Conservation (phyloP, 2,797 vertebrate species). For the Pangasius larnaudii region DNA sequence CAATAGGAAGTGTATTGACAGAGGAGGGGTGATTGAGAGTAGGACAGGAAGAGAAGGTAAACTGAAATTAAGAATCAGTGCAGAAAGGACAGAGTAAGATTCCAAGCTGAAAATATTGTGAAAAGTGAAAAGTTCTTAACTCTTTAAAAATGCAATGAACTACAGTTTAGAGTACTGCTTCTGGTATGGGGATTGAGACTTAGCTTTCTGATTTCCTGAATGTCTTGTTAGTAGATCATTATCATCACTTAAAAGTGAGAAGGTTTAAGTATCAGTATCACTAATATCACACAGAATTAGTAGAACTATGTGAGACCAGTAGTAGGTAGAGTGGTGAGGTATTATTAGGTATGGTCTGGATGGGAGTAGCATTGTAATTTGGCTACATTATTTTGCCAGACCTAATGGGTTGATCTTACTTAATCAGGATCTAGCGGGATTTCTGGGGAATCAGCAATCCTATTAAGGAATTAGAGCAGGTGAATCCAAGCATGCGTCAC, state of each 20-base stretch:
- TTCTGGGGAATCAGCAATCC: conserved; percentile 75
- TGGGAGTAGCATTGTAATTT: conserved; percentile 26
- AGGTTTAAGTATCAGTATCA: neutral
- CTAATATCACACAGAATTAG: neutral
- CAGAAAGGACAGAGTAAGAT: no score
- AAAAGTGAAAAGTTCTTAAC: neutral
- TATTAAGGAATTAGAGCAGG: conserved; percentile 77
- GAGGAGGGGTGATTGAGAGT: conserved; percentile 34
- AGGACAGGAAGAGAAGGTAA: conserved; percentile 59
- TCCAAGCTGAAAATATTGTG: conserved; percentile 22
- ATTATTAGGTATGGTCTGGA: conserved; percentile 11
- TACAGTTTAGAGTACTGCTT: neutral
- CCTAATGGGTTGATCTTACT: conserved; percentile 77
- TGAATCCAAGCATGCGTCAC: conserved; percentile 73
- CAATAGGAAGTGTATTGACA: conserved; percentile 34
- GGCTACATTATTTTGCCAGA: conserved; percentile 70
- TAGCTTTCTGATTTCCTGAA: neutral
- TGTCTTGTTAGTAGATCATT: neutral
- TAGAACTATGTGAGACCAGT: neutral
- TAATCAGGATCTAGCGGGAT: conserved; percentile 79
- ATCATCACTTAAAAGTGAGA: neutral
- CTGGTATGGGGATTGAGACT: neutral
- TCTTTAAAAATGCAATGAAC: neutral
- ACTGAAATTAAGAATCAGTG: conserved; percentile 47
- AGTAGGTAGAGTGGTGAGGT: neutral